Base-by-base conservation (phyloP, 1,140 invertebrate species). In the Rhagoletis zephyria region DNA sequence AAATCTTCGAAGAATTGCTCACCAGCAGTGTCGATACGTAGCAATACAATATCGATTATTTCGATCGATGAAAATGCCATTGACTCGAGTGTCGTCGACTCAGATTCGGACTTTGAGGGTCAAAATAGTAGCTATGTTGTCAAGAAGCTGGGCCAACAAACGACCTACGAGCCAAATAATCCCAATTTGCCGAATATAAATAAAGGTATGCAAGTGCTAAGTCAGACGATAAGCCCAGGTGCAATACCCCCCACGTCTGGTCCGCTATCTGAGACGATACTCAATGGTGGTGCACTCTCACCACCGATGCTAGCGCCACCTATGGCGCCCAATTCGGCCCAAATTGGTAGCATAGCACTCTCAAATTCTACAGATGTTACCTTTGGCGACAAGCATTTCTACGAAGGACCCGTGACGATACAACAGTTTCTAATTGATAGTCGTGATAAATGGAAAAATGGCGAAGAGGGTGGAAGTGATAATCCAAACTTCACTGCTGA, bases 351-450 rank as follows among this genome's bases (percentile, higher is more conserved):
- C 88, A 93, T 95, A 16, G 94, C 93, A 12, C 93, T 95, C 0
- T 94, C 92, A 61, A 95, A 95, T 89, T 95, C 95, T 0, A 93
- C 92, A n/a, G 95, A 95, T 88, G 94, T 96, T 4, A 95, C 95
- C 89, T 94, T 96, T 60, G 95, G 95, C 10, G 95, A 95, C 88
- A 95, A 95, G 89, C 95, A 95, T 4, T 94, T 94, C 88, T 95
- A 95, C 90, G 94, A 95, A 87, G 95, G 95, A 19, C 95, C 95
- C 1, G 95, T 95, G 5, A 95, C 95, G 59, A 95, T 96, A 88
- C 95, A 95, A 90, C 95, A 95, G 89, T 94, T 95, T 89, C 93
- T 95, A 14, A 92, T 93, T 59, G 92, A 93, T 64, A 90, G 89
- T 85, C 90, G 91, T 4, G 90, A 93, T 10, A 92, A 93, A 70